Evolutionary conservation across 2,888 invertebrate species (phyloP).

Genomic region (Sthenelais limicola): DNA sequence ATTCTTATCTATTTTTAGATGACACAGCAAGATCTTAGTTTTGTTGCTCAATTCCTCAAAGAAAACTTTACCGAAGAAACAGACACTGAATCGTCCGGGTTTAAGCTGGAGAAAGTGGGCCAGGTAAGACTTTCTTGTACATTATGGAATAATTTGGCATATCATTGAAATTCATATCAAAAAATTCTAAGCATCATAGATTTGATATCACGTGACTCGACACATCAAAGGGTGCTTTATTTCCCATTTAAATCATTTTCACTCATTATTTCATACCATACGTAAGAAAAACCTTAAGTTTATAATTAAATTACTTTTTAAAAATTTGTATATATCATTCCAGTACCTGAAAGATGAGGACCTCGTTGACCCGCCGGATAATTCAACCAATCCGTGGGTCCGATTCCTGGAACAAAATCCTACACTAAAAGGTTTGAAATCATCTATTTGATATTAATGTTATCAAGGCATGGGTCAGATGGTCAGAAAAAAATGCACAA

Average conservation of each 20-base stretch:
- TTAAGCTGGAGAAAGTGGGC: conserved; percentile 90
- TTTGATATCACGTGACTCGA: too few relatives aligned
- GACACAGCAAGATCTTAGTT: conserved; percentile 90
- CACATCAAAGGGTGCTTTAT: neutral
- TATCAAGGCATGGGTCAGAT: too few relatives aligned
- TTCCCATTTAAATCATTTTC: neutral
- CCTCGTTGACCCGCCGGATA: conserved; percentile 81
- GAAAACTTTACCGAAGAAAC: conserved; percentile 81
- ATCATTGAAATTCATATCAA: too few relatives aligned
- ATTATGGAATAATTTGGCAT: too few relatives aligned
- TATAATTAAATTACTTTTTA: neutral
- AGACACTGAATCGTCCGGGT: conserved; percentile 73
- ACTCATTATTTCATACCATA: neutral
- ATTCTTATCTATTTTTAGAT: conserved; percentile 69
- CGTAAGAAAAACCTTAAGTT: too few relatives aligned
- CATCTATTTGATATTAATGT: too few relatives aligned
- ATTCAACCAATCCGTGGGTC: conserved; percentile 80
- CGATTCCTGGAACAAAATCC: conserved; percentile 55
- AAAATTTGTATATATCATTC: conserved; percentile 20
- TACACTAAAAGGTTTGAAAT: conserved; percentile 37
- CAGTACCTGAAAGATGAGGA: conserved; percentile 86
- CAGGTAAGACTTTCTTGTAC: conserved; percentile 57
- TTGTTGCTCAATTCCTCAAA: conserved; percentile 88
- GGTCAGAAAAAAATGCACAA: too few relatives aligned
- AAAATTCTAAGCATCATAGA: too few relatives aligned